Base-by-base conservation (phyloP, 2,797 vertebrate species). In the Cryptoprocta ferox region DNA sequence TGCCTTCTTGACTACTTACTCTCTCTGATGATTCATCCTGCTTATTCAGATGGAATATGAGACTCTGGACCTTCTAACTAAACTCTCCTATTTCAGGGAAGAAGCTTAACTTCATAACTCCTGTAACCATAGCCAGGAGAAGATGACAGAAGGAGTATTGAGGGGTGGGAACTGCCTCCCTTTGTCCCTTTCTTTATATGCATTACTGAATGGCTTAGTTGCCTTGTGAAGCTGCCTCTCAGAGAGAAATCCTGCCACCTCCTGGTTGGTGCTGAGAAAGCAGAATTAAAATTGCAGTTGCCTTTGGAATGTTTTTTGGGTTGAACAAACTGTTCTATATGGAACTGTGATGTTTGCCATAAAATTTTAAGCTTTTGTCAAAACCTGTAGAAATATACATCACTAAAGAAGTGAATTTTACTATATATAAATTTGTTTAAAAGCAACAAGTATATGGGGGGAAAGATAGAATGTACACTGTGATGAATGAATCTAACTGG, bases 221-320 rank as follows among this genome's bases (percentile, higher is more conserved):
- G 39, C 56, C 56, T 68, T 11, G 32, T 21, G 32, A 94, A 65
- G 28, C 61, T 82, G 18, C 28, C 12, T 86, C 48, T 83, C 16
- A 26, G 73, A 95, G 78, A 48, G 97, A 95, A 97, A 94, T 56
- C 28, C 96, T 92, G 96, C 97, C 98, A 96, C 68, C 98, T 98
- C 78, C 96, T 97, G 98, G 97, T 61, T 78, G 59, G 6, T 95
- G 28, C 39, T 91, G 56, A 80, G 79, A 97, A 96, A 63, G 42
- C 85, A 66, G 30, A 56, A 80, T 91, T 92, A 89, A 96, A 93
- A 68, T 89, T 65, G 12, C 11, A 80, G 11, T 66, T 84, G 39
- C 70, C 53, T 18, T 53, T 75, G 63, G 18, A 92, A 32, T 96
- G 66, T 80, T 92, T 92, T 92, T 24, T 2, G 14, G 48, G 8